Conservation (phyloP, 1,140 invertebrate genomes). For the Dinoponera quadriceps region DNA sequence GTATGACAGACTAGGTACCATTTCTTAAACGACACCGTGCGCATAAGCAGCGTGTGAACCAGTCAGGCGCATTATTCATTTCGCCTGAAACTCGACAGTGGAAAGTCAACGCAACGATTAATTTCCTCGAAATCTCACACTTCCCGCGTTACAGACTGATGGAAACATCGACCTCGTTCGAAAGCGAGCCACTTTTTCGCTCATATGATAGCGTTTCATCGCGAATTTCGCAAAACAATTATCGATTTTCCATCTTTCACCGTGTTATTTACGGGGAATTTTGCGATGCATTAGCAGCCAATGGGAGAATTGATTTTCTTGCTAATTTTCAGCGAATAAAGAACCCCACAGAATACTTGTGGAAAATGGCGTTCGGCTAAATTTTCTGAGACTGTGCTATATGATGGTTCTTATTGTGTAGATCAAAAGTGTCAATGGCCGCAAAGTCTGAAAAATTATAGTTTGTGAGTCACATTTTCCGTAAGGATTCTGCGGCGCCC, state of each 20-base stretch:
- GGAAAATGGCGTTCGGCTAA: too few relatives aligned
- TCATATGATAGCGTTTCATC: background rate
- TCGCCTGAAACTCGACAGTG: background rate
- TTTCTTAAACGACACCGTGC: background rate
- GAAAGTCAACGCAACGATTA: background rate
- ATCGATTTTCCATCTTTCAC: background rate
- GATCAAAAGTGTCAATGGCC: too few relatives aligned
- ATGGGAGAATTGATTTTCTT: too few relatives aligned
- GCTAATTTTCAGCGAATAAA: too few relatives aligned
- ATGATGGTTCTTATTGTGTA: too few relatives aligned
- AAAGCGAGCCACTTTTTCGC: background rate
- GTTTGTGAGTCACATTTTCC: too few relatives aligned
- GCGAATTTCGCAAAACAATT: background rate
- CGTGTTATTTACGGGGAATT: too few relatives aligned
- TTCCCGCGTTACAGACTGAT: background rate
- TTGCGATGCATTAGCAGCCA: too few relatives aligned
- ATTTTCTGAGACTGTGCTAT: too few relatives aligned
- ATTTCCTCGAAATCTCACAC: background rate
- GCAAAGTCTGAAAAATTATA: too few relatives aligned
- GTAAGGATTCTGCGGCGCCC: too few relatives aligned
- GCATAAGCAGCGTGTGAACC: slow-evolving; percentile 5
- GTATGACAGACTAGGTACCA: slow-evolving; percentile 7
- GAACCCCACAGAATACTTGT: too few relatives aligned
- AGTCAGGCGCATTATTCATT: slow-evolving; percentile 2
- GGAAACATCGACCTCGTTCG: background rate